These are phyloP conservation scores for Lepidotrigona ventralis DNA, from an alignment of 1,140 invertebrate genomes.

Conservation along the genomic window DNA sequence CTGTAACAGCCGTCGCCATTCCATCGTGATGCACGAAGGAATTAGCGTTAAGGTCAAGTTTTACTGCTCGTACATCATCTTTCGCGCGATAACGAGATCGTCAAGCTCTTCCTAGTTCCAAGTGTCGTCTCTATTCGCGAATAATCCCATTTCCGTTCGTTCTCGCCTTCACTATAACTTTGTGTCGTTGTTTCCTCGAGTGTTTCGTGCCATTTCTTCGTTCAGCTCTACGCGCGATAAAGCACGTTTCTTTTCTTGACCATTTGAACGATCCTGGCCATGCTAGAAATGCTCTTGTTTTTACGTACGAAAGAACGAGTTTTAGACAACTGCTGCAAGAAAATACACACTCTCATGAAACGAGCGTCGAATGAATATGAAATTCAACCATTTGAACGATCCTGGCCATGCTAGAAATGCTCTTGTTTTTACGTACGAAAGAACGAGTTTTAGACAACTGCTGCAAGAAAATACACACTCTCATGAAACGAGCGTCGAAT, in stretches of 20 bases:
- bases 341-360: too few relatives aligned
- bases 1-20: too few relatives aligned
- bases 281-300: neutral
- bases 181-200: neutral
- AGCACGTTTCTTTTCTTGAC: too few relatives aligned
- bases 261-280: neutral
- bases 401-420: neutral
- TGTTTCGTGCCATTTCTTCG: neutral
- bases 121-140: neutral
- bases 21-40: neutral
- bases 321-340: too few relatives aligned
- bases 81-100: conserved; percentile 52
- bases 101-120: conserved; percentile 28
- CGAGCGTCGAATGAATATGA: too few relatives aligned
- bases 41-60: conserved; percentile 47
- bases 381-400: neutral
- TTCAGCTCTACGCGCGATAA: neutral
- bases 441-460: too few relatives aligned
- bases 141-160: neutral
- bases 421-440: neutral
- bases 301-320: neutral
- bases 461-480: too few relatives aligned
- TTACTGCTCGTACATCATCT: conserved; percentile 26
- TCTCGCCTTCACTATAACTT: neutral
- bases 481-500: too few relatives aligned